A percentile compares a stretch with the other conserved stretches of the same genome.
These are phyloP conservation scores for Botia kubotai DNA, from an alignment of 2,797 vertebrate genomes.

Conservation along the genomic window DNA sequence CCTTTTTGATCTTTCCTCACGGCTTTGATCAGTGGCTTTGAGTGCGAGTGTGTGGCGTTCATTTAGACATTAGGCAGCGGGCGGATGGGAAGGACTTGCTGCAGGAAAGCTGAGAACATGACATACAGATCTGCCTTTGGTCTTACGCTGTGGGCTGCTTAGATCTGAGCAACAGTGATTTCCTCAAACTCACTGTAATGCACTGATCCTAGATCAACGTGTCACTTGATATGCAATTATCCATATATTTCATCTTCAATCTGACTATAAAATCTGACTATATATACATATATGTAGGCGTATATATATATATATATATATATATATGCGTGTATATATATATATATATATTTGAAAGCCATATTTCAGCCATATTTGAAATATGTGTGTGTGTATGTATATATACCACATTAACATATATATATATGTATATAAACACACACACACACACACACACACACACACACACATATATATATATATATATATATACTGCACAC, in stretches of 20 bases:
- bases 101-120: slow-evolving; percentile 40
- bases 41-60: slow-evolving; percentile 47
- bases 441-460: too few relatives aligned
- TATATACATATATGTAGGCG: too few relatives aligned
- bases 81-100: slow-evolving; percentile 29
- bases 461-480: too few relatives aligned
- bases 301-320: too few relatives aligned
- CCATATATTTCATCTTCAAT: neutral
- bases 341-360: too few relatives aligned
- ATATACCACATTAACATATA: too few relatives aligned
- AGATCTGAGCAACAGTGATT: slow-evolving; percentile 8
- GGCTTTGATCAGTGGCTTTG: slow-evolving; percentile 61
- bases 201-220: neutral
- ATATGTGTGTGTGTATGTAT: too few relatives aligned
- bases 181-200: slow-evolving; percentile 11
- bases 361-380: too few relatives aligned
- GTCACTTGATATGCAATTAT: slow-evolving; percentile 21
- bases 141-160: slow-evolving; percentile 39
- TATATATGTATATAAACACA: too few relatives aligned
- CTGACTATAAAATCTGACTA: too few relatives aligned
- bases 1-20: slow-evolving; percentile 64
- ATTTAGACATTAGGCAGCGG: slow-evolving; percentile 61
- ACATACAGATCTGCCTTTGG: slow-evolving; percentile 39
- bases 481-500: too few relatives aligned
- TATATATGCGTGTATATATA: too few relatives aligned